Evolutionary conservation across 2,888 invertebrate genomes (phyloP), one percentile per base, ranked within the genome.

Genomic region (Pherbina coryleti): DNA sequence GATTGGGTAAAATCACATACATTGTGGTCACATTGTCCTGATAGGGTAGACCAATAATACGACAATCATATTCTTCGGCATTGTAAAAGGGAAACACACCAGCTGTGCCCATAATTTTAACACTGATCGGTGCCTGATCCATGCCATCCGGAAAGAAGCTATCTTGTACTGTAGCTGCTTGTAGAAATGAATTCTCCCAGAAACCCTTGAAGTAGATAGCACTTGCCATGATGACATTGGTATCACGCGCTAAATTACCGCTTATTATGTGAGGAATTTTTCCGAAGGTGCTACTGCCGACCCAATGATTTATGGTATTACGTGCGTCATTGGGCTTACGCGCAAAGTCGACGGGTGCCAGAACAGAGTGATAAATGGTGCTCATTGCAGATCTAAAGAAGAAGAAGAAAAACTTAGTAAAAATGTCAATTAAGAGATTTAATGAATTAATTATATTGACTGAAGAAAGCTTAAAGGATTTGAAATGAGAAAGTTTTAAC

Each of bases 21-120:
- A 95, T 93, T 0, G 91, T 91, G 70, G 91, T 91, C 75, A 91
- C 89, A 76, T 91, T 91, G 5, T 92, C 93, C 86, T 92, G 92
- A 87, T 94, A 95, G 0, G 94, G 94, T 0, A 94, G 87, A 1
- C 92, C 93, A 75, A 94, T 83, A 69, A 94, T 92, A 80, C 92
- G 92, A 78, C 92, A 92, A 25, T 91, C 90, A 34, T 88, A 79
- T 62, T 86, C 84, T 0, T 49, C 51, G 22, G 89, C 84, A 79
- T 89, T 84, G 67, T 88, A 87, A 70, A 92, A 94, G 0, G 92
- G 93, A 81, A 92, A 92, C 1, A 90, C 85, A 0, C 93, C 92
- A 0, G 91, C 91, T 73, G 92, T 92, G 5, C 91, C 91, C 95
- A 95, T 94, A 92, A 94, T 91, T 70, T 91, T 91, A 0, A 92